These are phyloP conservation scores for Eupleurogrammus muticus DNA, from an alignment of 2,797 vertebrate genomes.

Conservation along the genomic window DNA sequence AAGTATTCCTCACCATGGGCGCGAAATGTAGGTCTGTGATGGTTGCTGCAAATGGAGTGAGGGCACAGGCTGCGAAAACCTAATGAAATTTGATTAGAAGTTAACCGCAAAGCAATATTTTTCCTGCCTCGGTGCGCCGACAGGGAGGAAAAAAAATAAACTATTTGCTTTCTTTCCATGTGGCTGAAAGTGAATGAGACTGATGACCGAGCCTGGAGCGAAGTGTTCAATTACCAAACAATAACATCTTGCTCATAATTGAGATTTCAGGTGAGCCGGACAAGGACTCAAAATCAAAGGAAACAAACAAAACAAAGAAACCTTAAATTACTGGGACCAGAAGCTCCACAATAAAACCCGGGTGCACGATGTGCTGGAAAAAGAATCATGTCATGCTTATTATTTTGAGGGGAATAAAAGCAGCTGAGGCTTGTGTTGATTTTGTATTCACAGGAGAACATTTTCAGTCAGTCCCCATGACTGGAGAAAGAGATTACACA, in stretches of 20 bases:
- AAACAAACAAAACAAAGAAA: not conserved
- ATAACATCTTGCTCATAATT: conserved; percentile 65
- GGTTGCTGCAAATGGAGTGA: conserved; percentile 78
- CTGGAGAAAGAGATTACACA: conserved; percentile 70
- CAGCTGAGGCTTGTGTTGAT: conserved; percentile 48
- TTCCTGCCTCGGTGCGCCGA: conserved; percentile 66
- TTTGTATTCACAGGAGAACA: conserved; percentile 69
- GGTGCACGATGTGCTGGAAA: conserved; percentile 8
- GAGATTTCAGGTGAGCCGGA: conserved; percentile 61
- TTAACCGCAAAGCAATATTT: conserved; percentile 80
- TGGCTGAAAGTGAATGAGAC: conserved; percentile 65
- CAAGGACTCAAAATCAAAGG: conserved; percentile 44
- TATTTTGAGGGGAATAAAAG: conserved; percentile 26
- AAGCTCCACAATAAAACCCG: conserved; percentile 6
- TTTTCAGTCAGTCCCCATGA: conserved; percentile 62
- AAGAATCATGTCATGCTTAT: conserved; percentile 28
- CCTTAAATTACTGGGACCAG: not conserved
- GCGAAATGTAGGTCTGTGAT: conserved; percentile 77
- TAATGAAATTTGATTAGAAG: conserved; percentile 82
- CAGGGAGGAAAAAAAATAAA: conserved; percentile 38
- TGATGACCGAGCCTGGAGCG: conserved; percentile 62
- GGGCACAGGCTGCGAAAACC: conserved; percentile 78
- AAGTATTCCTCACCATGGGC: conserved; percentile 73
- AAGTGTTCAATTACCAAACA: conserved; percentile 67
- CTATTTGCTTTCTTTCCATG: conserved; percentile 59